Conservation (phyloP, 2,888 invertebrate species). For the Heliconius hortense region DNA sequence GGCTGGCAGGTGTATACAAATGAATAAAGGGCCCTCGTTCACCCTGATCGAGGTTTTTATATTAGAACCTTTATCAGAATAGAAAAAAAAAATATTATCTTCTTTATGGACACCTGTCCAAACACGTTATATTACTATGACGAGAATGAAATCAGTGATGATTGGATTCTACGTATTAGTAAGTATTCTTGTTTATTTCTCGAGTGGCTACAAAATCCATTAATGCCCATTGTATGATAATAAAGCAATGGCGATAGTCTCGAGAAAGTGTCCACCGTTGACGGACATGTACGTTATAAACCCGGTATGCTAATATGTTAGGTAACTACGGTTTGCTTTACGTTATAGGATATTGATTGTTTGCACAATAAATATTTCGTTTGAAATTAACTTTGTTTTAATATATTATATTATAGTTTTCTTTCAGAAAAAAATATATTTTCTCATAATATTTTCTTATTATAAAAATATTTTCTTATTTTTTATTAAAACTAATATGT, state of each 20-base stretch:
- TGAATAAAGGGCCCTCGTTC: conserved; percentile 30
- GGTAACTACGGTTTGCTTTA: conserved; percentile 53
- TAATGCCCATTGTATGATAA: conserved; percentile 71
- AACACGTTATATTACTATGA: neutral
- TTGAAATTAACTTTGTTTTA: conserved; percentile 17
- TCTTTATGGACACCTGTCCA: neutral
- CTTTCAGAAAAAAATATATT: no score
- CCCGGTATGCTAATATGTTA: conserved; percentile 66
- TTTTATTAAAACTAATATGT: no score
- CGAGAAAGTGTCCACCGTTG: conserved; percentile 65
- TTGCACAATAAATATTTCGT: conserved; percentile 29
- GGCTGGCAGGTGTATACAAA: conserved; percentile 53
- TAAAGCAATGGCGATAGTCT: conserved; percentile 48
- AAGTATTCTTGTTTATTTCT: neutral
- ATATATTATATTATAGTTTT: no score
- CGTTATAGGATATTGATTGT: conserved; percentile 39
- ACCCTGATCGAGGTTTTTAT: conserved; percentile 26
- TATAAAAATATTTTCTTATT: no score
- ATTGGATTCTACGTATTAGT: neutral
- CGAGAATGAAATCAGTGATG: neutral
- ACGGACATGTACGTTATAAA: conserved; percentile 63
- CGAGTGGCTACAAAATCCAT: conserved; percentile 49
- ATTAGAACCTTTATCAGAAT: conserved; percentile 15
- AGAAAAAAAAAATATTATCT: conserved; percentile 1
- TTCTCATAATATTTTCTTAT: no score